Base-by-base conservation (phyloP, 2,888 invertebrate species). In the Ephialtes manifestator region DNA sequence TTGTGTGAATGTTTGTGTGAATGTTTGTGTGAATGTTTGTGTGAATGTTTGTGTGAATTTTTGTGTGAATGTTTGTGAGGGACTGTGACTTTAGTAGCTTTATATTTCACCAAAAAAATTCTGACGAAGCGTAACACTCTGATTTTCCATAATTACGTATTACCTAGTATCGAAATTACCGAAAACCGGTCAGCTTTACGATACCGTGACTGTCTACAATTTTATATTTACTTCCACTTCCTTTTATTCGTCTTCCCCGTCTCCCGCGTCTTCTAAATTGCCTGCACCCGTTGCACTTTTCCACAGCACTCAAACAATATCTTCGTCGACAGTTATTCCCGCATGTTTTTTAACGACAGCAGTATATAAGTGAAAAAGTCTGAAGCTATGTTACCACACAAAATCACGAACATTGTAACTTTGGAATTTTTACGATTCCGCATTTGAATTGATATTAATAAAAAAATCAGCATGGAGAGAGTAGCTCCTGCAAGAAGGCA, bases 381-480 rank as follows among this genome's bases (percentile, higher is more conserved):
- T 4, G 58, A 13, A 55, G 28, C 68, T 28, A 11, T 3, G 43
- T 18, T 24, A 7, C 20, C 20, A 71, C 55, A 39, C 31, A 55
- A 43, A 58, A 46, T 63, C 68, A 31, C 46, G 18, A 68, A 67
- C 68, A 68, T 68, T 20, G 68, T 58, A 55, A 31, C 58, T 18
- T 43, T n/a, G 39, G 53, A 43, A 76, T 68, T 77, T 77, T 77
- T 46, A 65, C 31, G 65, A 58, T 58, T 31, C 48, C 31, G 28
- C 28, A 13, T 28, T 58, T 28, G 58, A 10, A 24, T 58, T 4
- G 4, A 63, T 18, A 63, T 15, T 35, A 1, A 7, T 15, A 31
- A 63, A 63, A 35, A 35, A 10, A 31, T 3, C 35, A 1, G 7
- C 7, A 70, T 10, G 10, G 18, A n/a, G 5, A 43, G 10, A 18